phyloP scores from a whole-genome alignment of 2,888 invertebrate genomes.

The Deilephila porcellus region DNA sequence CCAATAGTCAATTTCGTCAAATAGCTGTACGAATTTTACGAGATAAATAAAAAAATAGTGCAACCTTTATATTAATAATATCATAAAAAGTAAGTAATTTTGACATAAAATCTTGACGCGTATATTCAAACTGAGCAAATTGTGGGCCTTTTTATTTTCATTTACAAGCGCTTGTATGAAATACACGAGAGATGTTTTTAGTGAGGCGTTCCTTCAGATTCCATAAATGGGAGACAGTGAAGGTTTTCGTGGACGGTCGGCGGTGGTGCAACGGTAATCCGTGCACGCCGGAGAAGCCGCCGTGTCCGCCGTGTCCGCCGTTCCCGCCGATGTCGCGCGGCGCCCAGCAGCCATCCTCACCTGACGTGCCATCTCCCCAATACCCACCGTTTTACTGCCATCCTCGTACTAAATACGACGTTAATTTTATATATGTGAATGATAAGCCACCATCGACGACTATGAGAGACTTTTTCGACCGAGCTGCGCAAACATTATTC shows the following conservation, averaged over 20 bases:
- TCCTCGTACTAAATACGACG: constrained; percentile 69
- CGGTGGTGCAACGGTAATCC: constrained; percentile 25
- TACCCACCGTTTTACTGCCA: constrained; percentile 59
- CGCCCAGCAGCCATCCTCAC: constrained; percentile 38
- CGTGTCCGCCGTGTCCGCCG: constrained; percentile 35
- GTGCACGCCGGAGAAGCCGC: constrained; percentile 31
- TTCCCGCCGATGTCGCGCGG: constrained; percentile 35
- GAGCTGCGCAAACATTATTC: constrained; percentile 88
- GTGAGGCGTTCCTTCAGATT: background rate
- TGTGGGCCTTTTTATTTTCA: background rate
- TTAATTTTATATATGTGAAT: constrained; percentile 83
- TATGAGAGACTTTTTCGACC: constrained; percentile 88
- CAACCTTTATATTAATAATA: constrained; percentile 2
- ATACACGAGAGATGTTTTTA: background rate
- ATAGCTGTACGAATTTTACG: background rate
- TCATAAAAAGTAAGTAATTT: background rate
- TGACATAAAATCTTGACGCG: constrained; percentile 13
- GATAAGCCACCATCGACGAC: constrained; percentile 85
- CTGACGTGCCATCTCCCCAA: constrained; percentile 33
- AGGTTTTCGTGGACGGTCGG: too few relatives aligned
- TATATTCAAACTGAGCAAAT: background rate
- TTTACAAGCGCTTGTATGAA: background rate
- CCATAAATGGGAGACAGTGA: background rate
- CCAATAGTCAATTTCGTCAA: background rate
- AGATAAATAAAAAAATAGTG: constrained; percentile 10